Conservation (phyloP, 2,113 vertebrate genomes). For the Rafetus swinhoei region DNA sequence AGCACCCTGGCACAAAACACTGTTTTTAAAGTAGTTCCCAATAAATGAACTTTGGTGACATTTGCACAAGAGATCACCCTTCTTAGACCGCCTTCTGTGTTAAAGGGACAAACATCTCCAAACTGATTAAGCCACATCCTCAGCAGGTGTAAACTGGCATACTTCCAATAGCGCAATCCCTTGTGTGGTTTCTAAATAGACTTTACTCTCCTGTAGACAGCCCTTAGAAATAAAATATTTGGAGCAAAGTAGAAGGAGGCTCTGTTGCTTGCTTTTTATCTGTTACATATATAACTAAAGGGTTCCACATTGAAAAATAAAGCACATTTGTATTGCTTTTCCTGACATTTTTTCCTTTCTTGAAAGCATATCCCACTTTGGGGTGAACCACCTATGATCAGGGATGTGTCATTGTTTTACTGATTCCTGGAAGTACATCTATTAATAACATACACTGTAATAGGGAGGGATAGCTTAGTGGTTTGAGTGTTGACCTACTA, state of each 20-base stretch:
- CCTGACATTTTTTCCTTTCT: slow-evolving; percentile 19
- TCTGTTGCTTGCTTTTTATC: neutral
- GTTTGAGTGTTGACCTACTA: too few relatives aligned
- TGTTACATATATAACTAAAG: neutral
- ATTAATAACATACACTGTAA: slow-evolving; percentile 24
- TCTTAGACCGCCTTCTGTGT: neutral
- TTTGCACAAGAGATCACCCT: neutral
- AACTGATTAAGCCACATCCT: neutral
- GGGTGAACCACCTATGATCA: neutral
- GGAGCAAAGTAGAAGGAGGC: neutral
- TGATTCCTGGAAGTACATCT: slow-evolving; percentile 63
- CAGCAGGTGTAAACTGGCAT: rapidly evolving
- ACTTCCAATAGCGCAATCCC: neutral
- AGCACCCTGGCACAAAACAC: neutral
- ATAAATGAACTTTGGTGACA: neutral
- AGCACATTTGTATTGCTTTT: neutral
- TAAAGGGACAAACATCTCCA: neutral
- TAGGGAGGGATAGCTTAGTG: too few relatives aligned
- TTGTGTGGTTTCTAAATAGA: neutral
- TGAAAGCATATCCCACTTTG: neutral
- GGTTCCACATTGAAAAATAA: neutral
- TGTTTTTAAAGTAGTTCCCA: neutral
- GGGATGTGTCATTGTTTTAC: slow-evolving; percentile 49
- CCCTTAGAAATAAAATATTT: neutral
- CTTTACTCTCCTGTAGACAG: neutral